phyloP scores from a whole-genome alignment of 2,797 vertebrate species.

The Hemibagrus guttatus region DNA sequence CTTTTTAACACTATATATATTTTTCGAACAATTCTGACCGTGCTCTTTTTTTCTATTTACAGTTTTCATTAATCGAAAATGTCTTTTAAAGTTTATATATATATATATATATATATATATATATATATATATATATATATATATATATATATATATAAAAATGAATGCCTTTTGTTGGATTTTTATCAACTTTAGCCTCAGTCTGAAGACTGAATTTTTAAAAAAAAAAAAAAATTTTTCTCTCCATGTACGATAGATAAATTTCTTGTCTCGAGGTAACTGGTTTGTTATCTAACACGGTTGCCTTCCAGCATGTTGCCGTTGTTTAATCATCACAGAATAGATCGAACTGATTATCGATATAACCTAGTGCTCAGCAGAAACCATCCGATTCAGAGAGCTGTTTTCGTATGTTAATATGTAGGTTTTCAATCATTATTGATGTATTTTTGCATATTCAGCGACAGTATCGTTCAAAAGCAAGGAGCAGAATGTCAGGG shows the following conservation, averaged over 20 bases:
- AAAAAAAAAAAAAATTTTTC: too few relatives aligned
- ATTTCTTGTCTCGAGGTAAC: slow-evolving; percentile 59
- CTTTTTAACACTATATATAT: slow-evolving; percentile 62
- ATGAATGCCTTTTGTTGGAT: slow-evolving; percentile 76
- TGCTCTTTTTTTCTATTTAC: slow-evolving; percentile 57
- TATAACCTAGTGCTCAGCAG: slow-evolving; percentile 5
- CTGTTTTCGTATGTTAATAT: slow-evolving; percentile 29
- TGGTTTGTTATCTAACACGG: slow-evolving; percentile 63
- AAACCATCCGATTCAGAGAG: slow-evolving; percentile 22
- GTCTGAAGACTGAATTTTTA: slow-evolving; percentile 84
- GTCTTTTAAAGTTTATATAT: slow-evolving; percentile 39
- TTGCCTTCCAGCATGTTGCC: slow-evolving; percentile 57
- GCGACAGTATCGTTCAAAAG: slow-evolving; percentile 64
- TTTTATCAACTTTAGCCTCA: slow-evolving; percentile 75
- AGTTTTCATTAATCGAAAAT: slow-evolving; percentile 67
- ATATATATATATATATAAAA: neutral
- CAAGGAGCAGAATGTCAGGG: slow-evolving; percentile 54
- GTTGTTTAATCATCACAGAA: slow-evolving; percentile 36
- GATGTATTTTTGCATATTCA: slow-evolving; percentile 64
- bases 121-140: neutral
- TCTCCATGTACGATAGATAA: slow-evolving; percentile 67
- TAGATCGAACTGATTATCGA: slow-evolving; percentile 38
- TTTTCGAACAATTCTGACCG: slow-evolving; percentile 53
- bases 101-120: slow-evolving; percentile 1
- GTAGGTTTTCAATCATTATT: slow-evolving; percentile 61